Conservation (phyloP, 2,113 vertebrate species). For the zebrafish (Danio rerio) region DNA sequence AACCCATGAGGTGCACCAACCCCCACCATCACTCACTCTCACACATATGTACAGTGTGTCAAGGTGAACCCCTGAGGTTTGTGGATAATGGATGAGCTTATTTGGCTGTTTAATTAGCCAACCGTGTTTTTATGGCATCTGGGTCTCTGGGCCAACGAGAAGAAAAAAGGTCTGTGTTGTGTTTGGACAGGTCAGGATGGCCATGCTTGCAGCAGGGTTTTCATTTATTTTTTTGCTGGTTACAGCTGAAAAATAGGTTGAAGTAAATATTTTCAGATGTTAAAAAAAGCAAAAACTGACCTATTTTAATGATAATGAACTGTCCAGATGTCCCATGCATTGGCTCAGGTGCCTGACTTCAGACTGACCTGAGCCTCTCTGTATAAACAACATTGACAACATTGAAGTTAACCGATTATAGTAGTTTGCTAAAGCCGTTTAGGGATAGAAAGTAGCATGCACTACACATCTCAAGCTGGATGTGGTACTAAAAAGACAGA, state of each 20-base stretch:
- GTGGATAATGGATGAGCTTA: conserved; percentile 52
- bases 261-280: neutral
- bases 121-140: conserved; percentile 46
- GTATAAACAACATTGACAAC: neutral
- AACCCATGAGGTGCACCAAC: conserved; percentile 24
- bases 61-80: conserved; percentile 48
- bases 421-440: neutral
- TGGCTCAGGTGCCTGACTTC: conserved; percentile 15
- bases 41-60: conserved; percentile 25
- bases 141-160: conserved; percentile 26
- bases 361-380: neutral
- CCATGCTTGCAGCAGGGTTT: neutral
- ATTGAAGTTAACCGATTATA: neutral
- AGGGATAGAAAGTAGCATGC: neutral
- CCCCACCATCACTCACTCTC: conserved; percentile 16
- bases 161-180: neutral
- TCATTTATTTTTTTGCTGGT: neutral
- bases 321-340: neutral
- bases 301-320: neutral
- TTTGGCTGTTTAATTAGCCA: conserved; percentile 57
- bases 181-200: neutral
- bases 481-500: neutral
- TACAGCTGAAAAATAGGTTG: neutral
- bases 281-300: neutral
- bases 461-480: neutral